Percentiles rank a stretch among this genome's conserved stretches.
phyloP scores from a whole-genome alignment of 2,797 vertebrate species.

The Taenioides sp. region DNA sequence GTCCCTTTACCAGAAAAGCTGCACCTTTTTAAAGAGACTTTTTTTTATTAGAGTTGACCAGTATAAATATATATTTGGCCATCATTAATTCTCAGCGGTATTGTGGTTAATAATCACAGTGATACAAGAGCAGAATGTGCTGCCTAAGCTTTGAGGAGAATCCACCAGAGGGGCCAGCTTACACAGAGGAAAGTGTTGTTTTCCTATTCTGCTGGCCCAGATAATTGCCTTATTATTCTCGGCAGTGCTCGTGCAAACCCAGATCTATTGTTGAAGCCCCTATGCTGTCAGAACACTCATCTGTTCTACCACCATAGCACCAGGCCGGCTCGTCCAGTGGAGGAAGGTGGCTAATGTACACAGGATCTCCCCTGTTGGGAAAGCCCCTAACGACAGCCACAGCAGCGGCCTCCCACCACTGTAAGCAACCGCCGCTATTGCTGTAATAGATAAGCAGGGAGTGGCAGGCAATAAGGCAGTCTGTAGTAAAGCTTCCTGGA shows the following conservation, averaged over 20 bases:
- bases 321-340: constrained; percentile 29
- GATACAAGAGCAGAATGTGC: constrained; percentile 20
- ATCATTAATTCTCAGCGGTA: constrained; percentile 12
- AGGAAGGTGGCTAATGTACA: constrained; percentile 46
- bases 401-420: constrained; percentile 33
- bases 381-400: constrained; percentile 51
- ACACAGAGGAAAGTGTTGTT: constrained; percentile 40
- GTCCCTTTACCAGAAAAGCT: neutral
- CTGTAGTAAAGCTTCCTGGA: constrained; percentile 32
- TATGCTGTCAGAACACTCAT: constrained; percentile 18
- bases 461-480: constrained; percentile 32
- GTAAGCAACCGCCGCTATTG: constrained; percentile 57
- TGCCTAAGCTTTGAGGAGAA: constrained; percentile 35
- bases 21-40: too few relatives aligned
- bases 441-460: constrained; percentile 59
- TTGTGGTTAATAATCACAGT: constrained; percentile 16
- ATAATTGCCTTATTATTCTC: constrained; percentile 56
- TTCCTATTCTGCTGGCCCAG: constrained; percentile 48
- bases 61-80: constrained; percentile 16
- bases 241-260: constrained; percentile 34
- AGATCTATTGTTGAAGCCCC: constrained; percentile 33
- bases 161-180: constrained; percentile 31
- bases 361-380: constrained; percentile 64
- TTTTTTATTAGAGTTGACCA: neutral
- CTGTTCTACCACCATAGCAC: constrained; percentile 17